phyloP scores from a whole-genome alignment of 1,140 invertebrate species.

The Drosophila kanapiae region DNA sequence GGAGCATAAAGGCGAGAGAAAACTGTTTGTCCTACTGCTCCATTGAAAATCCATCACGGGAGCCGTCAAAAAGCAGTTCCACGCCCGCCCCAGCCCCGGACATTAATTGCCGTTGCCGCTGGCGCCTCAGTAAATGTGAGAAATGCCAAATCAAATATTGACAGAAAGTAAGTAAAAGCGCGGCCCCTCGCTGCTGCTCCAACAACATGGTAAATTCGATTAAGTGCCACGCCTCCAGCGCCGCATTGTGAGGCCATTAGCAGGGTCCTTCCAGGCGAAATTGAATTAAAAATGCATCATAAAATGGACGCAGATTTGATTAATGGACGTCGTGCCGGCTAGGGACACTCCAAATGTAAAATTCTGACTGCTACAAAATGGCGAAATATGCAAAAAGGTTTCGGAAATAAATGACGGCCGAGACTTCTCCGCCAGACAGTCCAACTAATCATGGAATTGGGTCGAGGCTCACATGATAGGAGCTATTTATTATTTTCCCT shows the following conservation, averaged over 20 bases:
- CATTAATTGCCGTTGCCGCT: constrained; percentile 68
- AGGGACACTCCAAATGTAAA: constrained; percentile 41
- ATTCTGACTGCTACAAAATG: constrained; percentile 28
- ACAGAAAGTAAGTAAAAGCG: constrained; percentile 73
- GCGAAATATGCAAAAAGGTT: constrained; percentile 51
- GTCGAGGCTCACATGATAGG: constrained; percentile 19
- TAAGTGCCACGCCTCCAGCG: constrained; percentile 64
- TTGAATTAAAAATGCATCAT: constrained; percentile 81
- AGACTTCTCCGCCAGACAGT: constrained; percentile 40
- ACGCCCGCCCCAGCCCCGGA: neutral
- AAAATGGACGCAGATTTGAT: constrained; percentile 78
- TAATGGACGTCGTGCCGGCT: constrained; percentile 52
- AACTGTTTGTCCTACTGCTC: constrained; percentile 17
- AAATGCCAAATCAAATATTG: constrained; percentile 82
- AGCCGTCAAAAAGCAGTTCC: constrained; percentile 49
- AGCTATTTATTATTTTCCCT: neutral
- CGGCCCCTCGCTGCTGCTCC: constrained; percentile 1
- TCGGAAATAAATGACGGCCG: constrained; percentile 62
- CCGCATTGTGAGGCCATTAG: constrained; percentile 55
- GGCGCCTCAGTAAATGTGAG: constrained; percentile 56
- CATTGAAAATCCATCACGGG: constrained; percentile 65
- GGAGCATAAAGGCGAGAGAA: constrained; percentile 16
- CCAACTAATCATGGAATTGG: constrained; percentile 71
- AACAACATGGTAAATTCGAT: constrained; percentile 67
- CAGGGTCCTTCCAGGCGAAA: constrained; percentile 54